phyloP scores from a whole-genome alignment of 37 sponge, comb jelly and placozoan species.

The Ephydatia muelleri region DNA sequence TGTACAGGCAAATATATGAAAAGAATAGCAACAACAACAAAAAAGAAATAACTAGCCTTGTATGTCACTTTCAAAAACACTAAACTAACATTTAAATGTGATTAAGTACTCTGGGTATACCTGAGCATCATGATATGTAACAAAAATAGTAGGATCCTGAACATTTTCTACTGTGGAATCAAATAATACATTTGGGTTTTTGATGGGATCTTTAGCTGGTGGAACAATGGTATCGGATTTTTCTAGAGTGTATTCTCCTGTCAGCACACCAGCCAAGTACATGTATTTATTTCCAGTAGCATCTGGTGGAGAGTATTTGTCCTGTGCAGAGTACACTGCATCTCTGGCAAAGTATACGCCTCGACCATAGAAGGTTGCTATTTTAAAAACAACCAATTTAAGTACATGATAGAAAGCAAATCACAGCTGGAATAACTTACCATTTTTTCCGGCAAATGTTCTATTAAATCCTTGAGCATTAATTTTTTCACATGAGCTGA shows the following conservation, averaged over 20 bases:
- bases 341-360: slow-evolving; percentile 72
- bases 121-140: slow-evolving; percentile 64
- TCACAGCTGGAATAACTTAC: slow-evolving; percentile 16
- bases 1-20: no score
- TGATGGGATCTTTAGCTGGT: slow-evolving; percentile 57
- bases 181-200: slow-evolving; percentile 36
- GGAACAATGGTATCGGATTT: slow-evolving; percentile 19
- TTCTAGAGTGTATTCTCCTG: slow-evolving; percentile 53
- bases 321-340: slow-evolving; percentile 55
- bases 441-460: slow-evolving; percentile 72
- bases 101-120: slow-evolving; percentile 77
- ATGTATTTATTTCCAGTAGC: slow-evolving; percentile 49
- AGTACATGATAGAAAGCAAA: background rate
- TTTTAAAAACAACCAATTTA: background rate
- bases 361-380: slow-evolving; percentile 32
- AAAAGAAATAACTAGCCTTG: no score
- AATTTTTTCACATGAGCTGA: slow-evolving; percentile 18
- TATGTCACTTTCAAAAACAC: no score
- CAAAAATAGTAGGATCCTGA: slow-evolving; percentile 64
- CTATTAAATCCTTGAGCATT: slow-evolving; percentile 70
- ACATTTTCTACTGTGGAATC: slow-evolving; percentile 68
- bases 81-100: no score
- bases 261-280: slow-evolving; percentile 42
- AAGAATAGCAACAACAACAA: no score
- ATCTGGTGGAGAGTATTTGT: slow-evolving; percentile 54